Conservation (phyloP, 2,113 vertebrate genomes). For the Hystrix cristata region DNA sequence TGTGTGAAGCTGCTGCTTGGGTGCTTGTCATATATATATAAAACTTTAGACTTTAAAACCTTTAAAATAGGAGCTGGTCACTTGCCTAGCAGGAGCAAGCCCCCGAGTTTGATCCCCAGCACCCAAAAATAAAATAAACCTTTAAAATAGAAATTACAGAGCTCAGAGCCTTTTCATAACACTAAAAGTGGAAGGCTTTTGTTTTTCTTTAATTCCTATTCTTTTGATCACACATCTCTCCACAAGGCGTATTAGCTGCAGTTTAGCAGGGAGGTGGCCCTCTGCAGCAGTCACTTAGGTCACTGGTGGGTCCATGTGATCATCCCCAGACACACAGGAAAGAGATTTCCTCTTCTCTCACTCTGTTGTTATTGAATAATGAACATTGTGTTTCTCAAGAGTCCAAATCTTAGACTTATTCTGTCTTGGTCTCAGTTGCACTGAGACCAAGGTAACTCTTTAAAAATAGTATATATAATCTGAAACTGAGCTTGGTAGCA, state of each 20-base stretch:
- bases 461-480: not conserved
- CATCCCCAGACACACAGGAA: fast-evolving
- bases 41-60: not conserved
- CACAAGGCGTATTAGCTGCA: not conserved
- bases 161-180: not conserved
- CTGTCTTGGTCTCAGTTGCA: not conserved
- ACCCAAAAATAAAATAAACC: not conserved
- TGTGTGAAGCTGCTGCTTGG: not conserved
- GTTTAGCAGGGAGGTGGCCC: not conserved
- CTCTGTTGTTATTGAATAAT: not conserved
- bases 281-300: fast-evolving
- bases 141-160: not conserved
- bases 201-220: not conserved
- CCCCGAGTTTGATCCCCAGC: no score
- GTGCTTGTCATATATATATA: not conserved
- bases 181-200: not conserved
- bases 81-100: no score
- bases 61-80: not conserved
- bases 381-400: not conserved
- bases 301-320: fast-evolving
- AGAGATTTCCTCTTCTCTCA: not conserved
- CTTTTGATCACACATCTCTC: not conserved
- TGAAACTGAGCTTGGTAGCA: not conserved
- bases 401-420: not conserved
- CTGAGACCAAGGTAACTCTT: not conserved